phyloP scores from a whole-genome alignment of 2,888 invertebrate species.

The Tenthredo mesomela region DNA sequence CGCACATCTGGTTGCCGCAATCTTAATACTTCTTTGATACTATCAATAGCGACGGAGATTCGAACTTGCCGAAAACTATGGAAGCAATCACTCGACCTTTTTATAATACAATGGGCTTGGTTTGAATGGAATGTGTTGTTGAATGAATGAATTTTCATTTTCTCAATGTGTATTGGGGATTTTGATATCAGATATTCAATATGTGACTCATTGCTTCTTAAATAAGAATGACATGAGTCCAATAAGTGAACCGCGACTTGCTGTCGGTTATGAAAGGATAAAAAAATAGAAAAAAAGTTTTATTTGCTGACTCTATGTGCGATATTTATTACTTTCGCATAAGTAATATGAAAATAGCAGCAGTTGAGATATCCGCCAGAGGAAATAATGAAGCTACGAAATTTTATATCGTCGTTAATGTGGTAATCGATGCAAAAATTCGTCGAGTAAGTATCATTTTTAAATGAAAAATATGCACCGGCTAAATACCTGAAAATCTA shows the following conservation, averaged over 20 bases:
- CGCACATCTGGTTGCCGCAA: not conserved
- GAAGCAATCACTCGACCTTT: not conserved
- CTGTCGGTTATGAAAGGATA: not conserved
- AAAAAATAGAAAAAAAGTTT: no score
- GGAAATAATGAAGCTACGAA: not conserved
- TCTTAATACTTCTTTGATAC: not conserved
- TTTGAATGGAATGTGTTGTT: not conserved
- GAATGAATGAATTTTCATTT: not conserved
- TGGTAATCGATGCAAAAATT: not conserved
- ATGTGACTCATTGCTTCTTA: not conserved
- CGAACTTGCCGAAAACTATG: not conserved
- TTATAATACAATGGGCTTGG: not conserved
- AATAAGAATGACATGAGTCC: not conserved
- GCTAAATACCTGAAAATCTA: no score
- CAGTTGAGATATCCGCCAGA: not conserved
- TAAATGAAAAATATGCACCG: no score
- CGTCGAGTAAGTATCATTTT: not conserved
- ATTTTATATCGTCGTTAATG: not conserved
- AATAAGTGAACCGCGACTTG: not conserved
- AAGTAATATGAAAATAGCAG: not conserved
- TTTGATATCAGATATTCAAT: not conserved
- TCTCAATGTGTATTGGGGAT: not conserved
- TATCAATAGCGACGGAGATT: not conserved
- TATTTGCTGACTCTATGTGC: no score
- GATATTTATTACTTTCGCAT: no score